Conservation (phyloP, 2,888 invertebrate genomes). For the Chromoteleia sp. region DNA sequence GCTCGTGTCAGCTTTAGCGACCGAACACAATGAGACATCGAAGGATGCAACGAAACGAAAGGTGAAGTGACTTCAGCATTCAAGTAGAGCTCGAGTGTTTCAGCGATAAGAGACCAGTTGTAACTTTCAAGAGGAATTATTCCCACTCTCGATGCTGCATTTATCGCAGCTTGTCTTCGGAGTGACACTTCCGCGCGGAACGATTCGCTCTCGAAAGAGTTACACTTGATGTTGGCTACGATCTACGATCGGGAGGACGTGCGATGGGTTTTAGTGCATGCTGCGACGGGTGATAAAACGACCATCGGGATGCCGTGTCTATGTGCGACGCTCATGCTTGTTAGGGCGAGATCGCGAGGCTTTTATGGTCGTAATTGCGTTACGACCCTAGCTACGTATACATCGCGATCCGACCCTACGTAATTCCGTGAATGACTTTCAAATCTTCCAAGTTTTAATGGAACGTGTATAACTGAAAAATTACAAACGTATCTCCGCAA, state of each 20-base stretch:
- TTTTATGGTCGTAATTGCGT: no score
- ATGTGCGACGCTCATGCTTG: no score
- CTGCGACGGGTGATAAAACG: conserved; percentile 5
- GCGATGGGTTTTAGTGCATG: conserved; percentile 47
- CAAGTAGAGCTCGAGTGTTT: conserved; percentile 50
- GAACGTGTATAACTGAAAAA: conserved; percentile 38
- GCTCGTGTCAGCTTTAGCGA: conserved; percentile 60
- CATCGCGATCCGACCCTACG: no score
- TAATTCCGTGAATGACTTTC: no score
- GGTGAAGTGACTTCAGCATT: conserved; percentile 56
- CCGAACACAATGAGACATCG: conserved; percentile 64
- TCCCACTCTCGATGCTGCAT: conserved; percentile 47
- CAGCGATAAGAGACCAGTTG: conserved; percentile 57
- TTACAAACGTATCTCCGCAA: conserved; percentile 54
- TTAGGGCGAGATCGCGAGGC: background rate
- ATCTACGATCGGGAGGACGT: conserved; percentile 20
- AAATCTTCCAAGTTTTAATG: no score
- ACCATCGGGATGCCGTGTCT: conserved; percentile 1
- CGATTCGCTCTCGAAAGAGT: conserved; percentile 49
- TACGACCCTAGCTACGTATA: no score
- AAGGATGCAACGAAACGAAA: conserved; percentile 67
- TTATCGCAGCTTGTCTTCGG: conserved; percentile 57
- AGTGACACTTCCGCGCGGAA: conserved; percentile 30
- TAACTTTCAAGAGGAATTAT: conserved; percentile 68
- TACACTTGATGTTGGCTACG: conserved; percentile 26